Base-by-base conservation (phyloP, 2,888 invertebrate species). In the Monoplex corrugatus region DNA sequence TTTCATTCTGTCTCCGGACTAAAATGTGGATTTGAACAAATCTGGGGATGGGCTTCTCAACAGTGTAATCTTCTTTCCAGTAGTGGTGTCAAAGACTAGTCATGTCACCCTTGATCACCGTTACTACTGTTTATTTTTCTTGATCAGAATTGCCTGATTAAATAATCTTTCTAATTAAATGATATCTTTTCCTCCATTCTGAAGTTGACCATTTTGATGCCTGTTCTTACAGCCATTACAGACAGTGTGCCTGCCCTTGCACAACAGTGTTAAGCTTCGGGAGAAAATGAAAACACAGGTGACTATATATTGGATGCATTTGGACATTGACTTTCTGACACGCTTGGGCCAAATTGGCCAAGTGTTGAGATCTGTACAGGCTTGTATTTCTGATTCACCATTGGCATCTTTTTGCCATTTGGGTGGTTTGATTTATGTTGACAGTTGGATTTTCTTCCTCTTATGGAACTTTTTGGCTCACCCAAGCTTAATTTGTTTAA, bases 201-300 rank as follows among this genome's bases (percentile, higher is more conserved):
- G 78, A 40, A 40, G 28, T 40, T 35, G 75, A 75, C 75, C 75
- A 8, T 1, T 75, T 75, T 75, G 75, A 75, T 75, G 35, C 75
- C 75, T 75, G 75, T 35, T 35, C 75, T 78, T 78, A 32, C 28
- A 43, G 43, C 40, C 78, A 23, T 40, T 28, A 43, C 43, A 43
- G 78, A 78, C 16, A 57, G 63, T 43, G 57, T 50, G 45, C 80
- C 78, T 40, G 38, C 82, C 57, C 63, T 28, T 43, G 80, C 19
- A 78, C 40, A 40, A 35, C 87, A 57, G 78, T 87, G 87, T 87
- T 82, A 45, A 87, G 82, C 87, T 87, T 87, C 40, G 87, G 82
- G 82, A 82, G 87, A 87, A 87, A 87, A 82, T 82, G 87, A 82
- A 82, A 75, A 78, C 78, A 23, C 32, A 13, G 10, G 19, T 72